A percentile compares a stretch with the other conserved stretches of the same genome.
Evolutionary conservation across 2,888 invertebrate species (phyloP).

Genomic region (Plagiodera versicolora): DNA sequence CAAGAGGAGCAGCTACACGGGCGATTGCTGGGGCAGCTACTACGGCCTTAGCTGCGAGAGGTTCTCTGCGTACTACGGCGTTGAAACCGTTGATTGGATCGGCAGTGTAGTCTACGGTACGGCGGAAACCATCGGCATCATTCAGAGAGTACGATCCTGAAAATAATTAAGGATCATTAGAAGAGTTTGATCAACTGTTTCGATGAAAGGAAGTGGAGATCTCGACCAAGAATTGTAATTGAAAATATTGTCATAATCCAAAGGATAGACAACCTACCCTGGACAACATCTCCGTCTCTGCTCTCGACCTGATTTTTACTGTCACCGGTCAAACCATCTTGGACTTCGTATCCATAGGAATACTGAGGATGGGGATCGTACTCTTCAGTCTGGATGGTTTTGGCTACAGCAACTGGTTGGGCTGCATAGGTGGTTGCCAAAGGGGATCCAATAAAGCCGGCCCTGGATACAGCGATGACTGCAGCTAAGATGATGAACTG

Average conservation of each 20-base stretch:
- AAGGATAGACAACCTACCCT: slow-evolving; percentile 10
- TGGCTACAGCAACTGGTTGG: slow-evolving; percentile 54
- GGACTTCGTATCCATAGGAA: slow-evolving; percentile 62
- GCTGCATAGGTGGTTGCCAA: slow-evolving; percentile 29
- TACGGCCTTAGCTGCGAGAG: slow-evolving; percentile 39
- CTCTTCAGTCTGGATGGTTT: slow-evolving; percentile 42
- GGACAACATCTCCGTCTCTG: slow-evolving; percentile 64
- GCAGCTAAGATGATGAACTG: slow-evolving; percentile 41
- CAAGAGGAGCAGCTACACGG: slow-evolving; percentile 42
- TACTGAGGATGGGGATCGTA: slow-evolving; percentile 57
- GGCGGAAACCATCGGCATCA: slow-evolving; percentile 65
- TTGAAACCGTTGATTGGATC: slow-evolving; percentile 61
- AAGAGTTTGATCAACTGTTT: no score
- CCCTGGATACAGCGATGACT: slow-evolving; percentile 39
- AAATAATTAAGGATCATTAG: background rate
- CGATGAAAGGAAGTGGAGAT: no score
- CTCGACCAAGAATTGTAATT: no score
- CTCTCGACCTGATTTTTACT: slow-evolving; percentile 65
- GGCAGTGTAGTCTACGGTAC: slow-evolving; percentile 64
- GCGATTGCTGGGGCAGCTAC: slow-evolving; percentile 14
- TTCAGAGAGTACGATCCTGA: slow-evolving; percentile 56
- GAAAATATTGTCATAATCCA: no score
- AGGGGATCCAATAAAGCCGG: slow-evolving; percentile 42
- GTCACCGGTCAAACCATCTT: slow-evolving; percentile 61
- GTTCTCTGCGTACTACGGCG: slow-evolving; percentile 60